Conservation (phyloP, 2,797 vertebrate genomes). For the Sandelia bainsii region DNA sequence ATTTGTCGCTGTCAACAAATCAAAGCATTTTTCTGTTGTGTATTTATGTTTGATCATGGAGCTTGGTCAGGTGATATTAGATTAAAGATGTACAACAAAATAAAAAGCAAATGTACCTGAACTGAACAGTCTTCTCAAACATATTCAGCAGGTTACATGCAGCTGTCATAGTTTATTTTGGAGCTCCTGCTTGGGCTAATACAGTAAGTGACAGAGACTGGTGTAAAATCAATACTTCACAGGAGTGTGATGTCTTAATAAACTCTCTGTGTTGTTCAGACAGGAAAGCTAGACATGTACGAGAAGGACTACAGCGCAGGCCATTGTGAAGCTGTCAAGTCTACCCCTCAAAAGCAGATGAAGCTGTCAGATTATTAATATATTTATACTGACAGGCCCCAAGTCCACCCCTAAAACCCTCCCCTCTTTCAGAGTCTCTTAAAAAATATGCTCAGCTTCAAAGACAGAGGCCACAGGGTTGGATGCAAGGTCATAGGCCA, state of each 20-base stretch:
- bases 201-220: conserved; percentile 82
- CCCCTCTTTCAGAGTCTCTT: conserved; percentile 80
- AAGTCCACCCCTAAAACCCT: conserved; percentile 74
- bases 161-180: conserved; percentile 79
- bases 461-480: conserved; percentile 82
- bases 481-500: conserved; percentile 83
- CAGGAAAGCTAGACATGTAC: conserved; percentile 82
- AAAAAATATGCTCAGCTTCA: conserved; percentile 85
- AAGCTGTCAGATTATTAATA: conserved; percentile 92
- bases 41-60: conserved; percentile 62
- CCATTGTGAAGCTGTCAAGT: conserved; percentile 88
- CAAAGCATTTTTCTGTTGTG: conserved; percentile 44
- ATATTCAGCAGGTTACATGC: conserved; percentile 76
- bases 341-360: conserved; percentile 87
- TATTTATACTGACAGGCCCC: conserved; percentile 86
- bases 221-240: conserved; percentile 86
- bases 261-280: conserved; percentile 84
- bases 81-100: conserved; percentile 67
- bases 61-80: conserved; percentile 48
- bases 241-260: conserved; percentile 88
- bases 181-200: conserved; percentile 73
- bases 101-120: conserved; percentile 62
- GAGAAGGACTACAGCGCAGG: conserved; percentile 82
- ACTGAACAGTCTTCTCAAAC: conserved; percentile 61
- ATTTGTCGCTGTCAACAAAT: conserved; percentile 59